Evolutionary conservation across 2,888 invertebrate genomes (phyloP), one percentile per base, ranked within the genome.

Genomic region (Nebria brevicollis): DNA sequence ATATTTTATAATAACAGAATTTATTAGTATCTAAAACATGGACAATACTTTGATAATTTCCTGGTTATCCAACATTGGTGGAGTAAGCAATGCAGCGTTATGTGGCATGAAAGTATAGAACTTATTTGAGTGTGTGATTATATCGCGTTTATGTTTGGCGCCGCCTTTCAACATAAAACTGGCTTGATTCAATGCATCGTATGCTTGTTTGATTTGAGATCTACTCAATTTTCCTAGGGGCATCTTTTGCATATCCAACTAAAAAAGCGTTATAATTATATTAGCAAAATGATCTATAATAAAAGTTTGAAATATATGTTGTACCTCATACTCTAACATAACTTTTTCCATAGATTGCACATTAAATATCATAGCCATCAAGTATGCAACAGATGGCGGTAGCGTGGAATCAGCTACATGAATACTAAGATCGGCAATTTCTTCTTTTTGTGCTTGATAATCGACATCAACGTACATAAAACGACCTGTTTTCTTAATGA

Each of bases 51-150:
- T 88, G 26, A 93, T 90, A 13, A 92, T 86, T 25, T 91, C 91
- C 74, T 88, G 86, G 75, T 89, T 90, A 84, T 93, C 89, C 15
- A 94, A 87, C 4, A 92, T 82, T 0, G 92, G 92, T 7, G 92
- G 92, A 73, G 88, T 89, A 73, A 89, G 88, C 86, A 91, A 87
- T 8, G 93, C 93, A 86, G 93, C 92, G 86, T 91, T 91, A 87
- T 93, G 93, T 2, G 94, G 94, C 83, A 94, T 92, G 43, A 93
- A 87, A 0, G 93, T 92, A 87, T 92, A 94, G 87, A 94, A 94
- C 43, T 91, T 87, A 85, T 93, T 93, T 66, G 92, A 90, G 10
- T 90, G 90, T 85, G 92, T 92, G 34, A 91, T 86, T 72, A 92
- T 87, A 66, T 86, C 85, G 0, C 86, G 82, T 5, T 82, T 34